Base-by-base conservation (phyloP, 2,888 invertebrate genomes). In the Trimorus sp. region DNA sequence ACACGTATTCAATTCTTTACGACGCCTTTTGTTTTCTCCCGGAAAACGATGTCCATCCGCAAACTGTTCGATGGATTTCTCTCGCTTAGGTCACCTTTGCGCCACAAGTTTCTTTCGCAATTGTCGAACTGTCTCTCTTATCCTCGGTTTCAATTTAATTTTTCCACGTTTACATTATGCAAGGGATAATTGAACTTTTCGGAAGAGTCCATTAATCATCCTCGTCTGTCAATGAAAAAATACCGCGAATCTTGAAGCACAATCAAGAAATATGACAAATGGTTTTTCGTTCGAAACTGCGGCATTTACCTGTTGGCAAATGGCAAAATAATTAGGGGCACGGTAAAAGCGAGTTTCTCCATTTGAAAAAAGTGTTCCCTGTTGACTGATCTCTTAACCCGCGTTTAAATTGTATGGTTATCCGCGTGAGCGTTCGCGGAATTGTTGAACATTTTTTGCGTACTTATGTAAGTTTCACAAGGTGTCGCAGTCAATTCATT, bases 1-100 rank as follows among this genome's bases (percentile, higher is more conserved):
- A 58, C 37, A 58, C 14, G 58, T 58, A 59, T 58, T 37, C 12
- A 16, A 16, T 7, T 16, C 51, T 70, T 70, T 77, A 77, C 54
- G 63, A 51, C 58, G 45, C 11, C 71, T 16, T 66, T 78, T 78
- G 69, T 73, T 69, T 79, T 79, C 66, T 51, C 69, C 16, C 53
- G 51, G 69, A 74, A 79, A 79, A 79, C 56, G 36, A 79, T 62
- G 60, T 62, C 42, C 49, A 79, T 68, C 68, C 73, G n/a, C n/a
- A n/a, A n/a, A 66, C 68, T 48, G 53, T 59, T 49, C 60, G 68
- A 73, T 68, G 62, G 62, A 68, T 79, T 79, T 73, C 73, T 60
- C 78, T 59, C 65, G n/a, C n/a, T 26, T 26, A 26, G 26, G 26
- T 4, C 26, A 26, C 26, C 26, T 26, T 26, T 26, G 26, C 26